Base-by-base conservation (phyloP, 2,797 vertebrate species). In the Moxostoma hubbsi region DNA sequence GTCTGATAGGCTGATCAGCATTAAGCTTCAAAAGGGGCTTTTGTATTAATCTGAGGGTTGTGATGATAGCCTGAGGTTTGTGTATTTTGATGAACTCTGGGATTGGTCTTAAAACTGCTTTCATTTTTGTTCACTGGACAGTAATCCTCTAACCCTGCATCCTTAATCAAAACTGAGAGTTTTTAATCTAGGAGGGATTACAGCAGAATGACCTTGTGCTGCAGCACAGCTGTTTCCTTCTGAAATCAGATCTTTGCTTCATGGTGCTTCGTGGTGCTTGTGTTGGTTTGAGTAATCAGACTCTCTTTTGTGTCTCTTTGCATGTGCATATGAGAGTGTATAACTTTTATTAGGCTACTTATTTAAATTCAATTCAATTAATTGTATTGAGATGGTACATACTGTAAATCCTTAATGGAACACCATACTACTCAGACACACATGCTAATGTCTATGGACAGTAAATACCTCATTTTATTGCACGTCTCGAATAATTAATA, bases 121-220 rank as follows among this genome's bases (percentile, higher is more conserved):
- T 95, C 95, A 97, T 98, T 96, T 97, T 93, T 71, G 91, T 93
- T 94, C 84, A 92, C 89, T 85, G 86, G 89, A 90, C 90, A 95
- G 95, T 97, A 97, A 98, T 98, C 96, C 95, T 93, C 93, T 94
- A 94, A 95, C 94, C 94, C 94, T 93, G 93, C 87, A 83, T 94
- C 96, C 94, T 97, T 97, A 97, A 98, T 98, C 95, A 96, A 90
- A 96, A 95, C 91, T 93, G 93, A 66, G 88, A 95, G 93, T 86
- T 95, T 96, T 93, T 97, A 97, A 97, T 97, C 96, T 94, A 12
- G 83, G 86, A 90, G 84, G 91, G 96, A 96, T 97, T 96, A 54
- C 81, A 86, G 86, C 78, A 84, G 81, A 82, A 88, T 94, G 95
- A 95, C 91, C 94, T 93, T 90, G 90, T 87, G 83, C 89, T 92